Evolutionary conservation across 2,888 invertebrate genomes (phyloP), one percentile per base, ranked within the genome.

Genomic region (Frankliniella intonsa): DNA sequence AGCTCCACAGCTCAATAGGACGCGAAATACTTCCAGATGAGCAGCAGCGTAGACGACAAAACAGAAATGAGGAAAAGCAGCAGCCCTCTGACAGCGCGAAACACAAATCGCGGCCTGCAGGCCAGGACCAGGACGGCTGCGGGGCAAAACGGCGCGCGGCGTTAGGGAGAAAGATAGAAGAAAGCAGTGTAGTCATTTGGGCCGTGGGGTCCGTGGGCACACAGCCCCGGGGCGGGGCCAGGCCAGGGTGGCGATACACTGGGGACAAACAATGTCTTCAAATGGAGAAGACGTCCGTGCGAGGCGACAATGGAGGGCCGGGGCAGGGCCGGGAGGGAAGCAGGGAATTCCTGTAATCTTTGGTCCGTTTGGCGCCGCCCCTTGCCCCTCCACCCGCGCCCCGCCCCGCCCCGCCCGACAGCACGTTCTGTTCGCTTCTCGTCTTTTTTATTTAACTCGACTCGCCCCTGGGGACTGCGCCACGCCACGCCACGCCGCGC

Each of bases 231-330:
- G 3, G 0, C 62, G 0, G 11, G 17, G 12, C 62, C 62, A 14
- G 62, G 12, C 69, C 69, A 76, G 69, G 55, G 55, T 55, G 55
- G 55, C 14, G 55, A 55, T 55, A 55, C 55, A 55, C 55, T 19
- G 55, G 69, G 69, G 69, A 76, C 69, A 76, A 76, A 76, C 69
- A 76, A 76, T 76, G 69, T 76, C 69, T 76, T 76, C 69, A 76
- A 76, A 76, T 76, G 69, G 69, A 76, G 69, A 25, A 69, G n/a
- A n/a, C n/a, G 69, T 69, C 69, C 22, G 22, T 22, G 22, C 38
- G 69, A 25, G n/a, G 69, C 69, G 69, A 22, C 22, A 22, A 12
- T 10, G 69, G 62, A 62, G 62, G 22, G 22, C 69, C 22, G 5
- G 22, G 69, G 1, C 69, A 55, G 55, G 69, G 22, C 69, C 12